Evolutionary conservation across 2,113 vertebrate genomes (phyloP).

Genomic region (Orientallactaga bullata): DNA sequence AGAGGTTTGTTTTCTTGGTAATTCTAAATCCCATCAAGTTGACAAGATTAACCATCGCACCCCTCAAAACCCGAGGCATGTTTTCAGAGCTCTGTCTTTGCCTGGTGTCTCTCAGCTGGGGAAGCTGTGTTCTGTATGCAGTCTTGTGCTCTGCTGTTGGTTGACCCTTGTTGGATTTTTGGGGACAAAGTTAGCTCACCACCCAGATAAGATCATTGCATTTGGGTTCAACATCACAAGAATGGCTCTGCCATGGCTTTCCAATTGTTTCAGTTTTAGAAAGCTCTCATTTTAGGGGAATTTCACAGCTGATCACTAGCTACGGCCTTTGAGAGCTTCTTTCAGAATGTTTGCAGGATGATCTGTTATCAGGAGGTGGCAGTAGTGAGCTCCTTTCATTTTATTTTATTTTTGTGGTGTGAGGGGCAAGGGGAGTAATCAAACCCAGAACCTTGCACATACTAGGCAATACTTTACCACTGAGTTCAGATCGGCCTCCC

Average conservation of each 20-base stretch:
- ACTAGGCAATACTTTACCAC: background rate
- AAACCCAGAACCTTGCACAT: background rate
- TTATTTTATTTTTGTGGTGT: background rate
- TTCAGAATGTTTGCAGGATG: background rate
- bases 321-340: background rate
- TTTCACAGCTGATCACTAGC: background rate
- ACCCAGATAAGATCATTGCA: background rate
- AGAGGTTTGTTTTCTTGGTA: too few relatives aligned
- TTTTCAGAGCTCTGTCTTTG: too few relatives aligned
- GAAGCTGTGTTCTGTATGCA: too few relatives aligned
- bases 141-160: background rate
- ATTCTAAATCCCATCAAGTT: too few relatives aligned
- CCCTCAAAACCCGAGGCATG: too few relatives aligned
- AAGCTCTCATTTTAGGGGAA: background rate
- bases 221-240: background rate
- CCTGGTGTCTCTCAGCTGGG: too few relatives aligned
- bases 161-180: background rate
- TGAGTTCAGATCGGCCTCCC: background rate
- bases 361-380: background rate
- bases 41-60: too few relatives aligned
- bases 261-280: background rate
- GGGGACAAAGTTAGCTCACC: background rate
- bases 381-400: background rate
- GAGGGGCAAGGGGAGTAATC: background rate
- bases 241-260: rapidly evolving